These are phyloP conservation scores for Adineta ricciae DNA, from an alignment of 2,888 invertebrate genomes.

Conservation along the genomic window DNA sequence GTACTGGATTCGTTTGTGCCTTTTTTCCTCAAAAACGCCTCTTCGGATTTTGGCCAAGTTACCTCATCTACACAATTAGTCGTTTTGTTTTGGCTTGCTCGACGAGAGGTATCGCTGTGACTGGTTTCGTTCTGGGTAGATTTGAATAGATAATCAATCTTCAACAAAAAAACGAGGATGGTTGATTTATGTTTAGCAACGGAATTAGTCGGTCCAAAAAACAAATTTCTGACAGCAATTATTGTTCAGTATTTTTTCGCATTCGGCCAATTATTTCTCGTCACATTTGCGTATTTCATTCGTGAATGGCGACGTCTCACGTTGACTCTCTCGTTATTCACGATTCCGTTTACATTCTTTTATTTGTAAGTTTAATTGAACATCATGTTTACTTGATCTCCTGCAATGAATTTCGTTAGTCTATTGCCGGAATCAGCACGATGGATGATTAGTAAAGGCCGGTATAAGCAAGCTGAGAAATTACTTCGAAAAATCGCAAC, in stretches of 20 bases:
- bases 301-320: slow-evolving; percentile 28
- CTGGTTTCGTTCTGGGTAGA: slow-evolving; percentile 6
- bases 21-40: slow-evolving; percentile 11
- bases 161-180: neutral
- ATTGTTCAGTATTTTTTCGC: slow-evolving; percentile 32
- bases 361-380: slow-evolving; percentile 38
- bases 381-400: neutral
- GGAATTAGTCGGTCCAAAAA: slow-evolving; percentile 19
- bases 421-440: slow-evolving; percentile 32
- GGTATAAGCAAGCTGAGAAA: slow-evolving; percentile 18
- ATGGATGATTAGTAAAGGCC: slow-evolving; percentile 28
- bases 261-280: slow-evolving; percentile 24
- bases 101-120: neutral
- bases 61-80: neutral
- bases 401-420: neutral
- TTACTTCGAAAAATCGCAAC: slow-evolving; percentile 26
- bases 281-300: slow-evolving; percentile 30
- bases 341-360: slow-evolving; percentile 28
- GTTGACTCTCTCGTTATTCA: neutral
- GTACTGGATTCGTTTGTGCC: neutral
- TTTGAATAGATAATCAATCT: too few relatives aligned
- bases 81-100: slow-evolving; percentile 3
- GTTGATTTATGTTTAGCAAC: neutral
- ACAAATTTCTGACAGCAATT: slow-evolving; percentile 27
- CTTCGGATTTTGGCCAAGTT: slow-evolving; percentile 24